Evolutionary conservation across 1,140 invertebrate genomes (phyloP), one percentile per base, ranked within the genome.

Genomic region (Elysia chlorotica): DNA sequence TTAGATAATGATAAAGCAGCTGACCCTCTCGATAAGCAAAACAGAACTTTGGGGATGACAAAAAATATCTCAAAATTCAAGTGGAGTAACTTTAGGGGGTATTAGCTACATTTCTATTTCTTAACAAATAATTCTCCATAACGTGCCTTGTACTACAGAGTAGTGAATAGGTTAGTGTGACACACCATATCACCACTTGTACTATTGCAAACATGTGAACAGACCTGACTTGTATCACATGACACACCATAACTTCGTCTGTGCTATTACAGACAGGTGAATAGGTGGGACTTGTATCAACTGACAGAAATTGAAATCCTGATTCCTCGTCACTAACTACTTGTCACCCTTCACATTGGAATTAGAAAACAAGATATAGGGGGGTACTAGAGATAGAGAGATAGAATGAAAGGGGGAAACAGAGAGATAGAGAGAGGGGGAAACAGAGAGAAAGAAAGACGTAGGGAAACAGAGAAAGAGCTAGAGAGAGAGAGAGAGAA

Each of bases 401-500:
- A 23, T 30, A 10, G 41, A 41, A 14, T 10, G n/a, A 28, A 21
- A 68, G 41, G 25, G 30, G 23, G 30, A 30, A 53, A 30, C 10
- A 21, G 56, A 71, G 57, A 61, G 56, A 61, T 5, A 62, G 23
- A 62, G 10, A 56, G 14, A 57, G 28, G 37, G 28, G 37, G n/a
- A 57, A 33, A 25, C 14, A 53, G n/a, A 68, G 25, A 48, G 30
- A 17, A 33, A 17, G 2, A 30, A 25, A 28, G 23, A 30, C 21
- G n/a, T 21, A 30, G 30, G 28, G 30, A 28, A 53, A 53, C 56
- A 71, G 56, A 61, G 33, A 59, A 54, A 67, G 54, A 73, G 48
- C 56, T 41, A 73, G 62, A 66, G 35, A 73, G 33, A 73, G 71
- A 67, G 25, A 67, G 63, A 59, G 62, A 67, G 54, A 37, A 54